Conservation (phyloP, 1,140 invertebrate genomes). For the Vanessa atalanta region DNA sequence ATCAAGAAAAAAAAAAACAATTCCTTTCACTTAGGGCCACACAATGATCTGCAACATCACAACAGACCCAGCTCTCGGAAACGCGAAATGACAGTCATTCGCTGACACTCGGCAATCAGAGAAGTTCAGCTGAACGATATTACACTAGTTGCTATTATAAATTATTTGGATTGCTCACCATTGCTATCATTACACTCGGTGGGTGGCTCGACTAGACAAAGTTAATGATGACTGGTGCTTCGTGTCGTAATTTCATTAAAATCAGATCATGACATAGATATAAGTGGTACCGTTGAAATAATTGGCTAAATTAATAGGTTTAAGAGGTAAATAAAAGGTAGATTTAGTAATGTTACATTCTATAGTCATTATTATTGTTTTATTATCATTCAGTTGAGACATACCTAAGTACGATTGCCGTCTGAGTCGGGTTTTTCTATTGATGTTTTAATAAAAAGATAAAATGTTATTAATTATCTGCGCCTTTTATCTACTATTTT, state of each 20-base stretch:
- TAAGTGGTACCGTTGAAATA: not conserved
- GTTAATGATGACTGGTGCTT: constrained; percentile 38
- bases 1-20: not conserved
- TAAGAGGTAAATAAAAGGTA: constrained; percentile 11
- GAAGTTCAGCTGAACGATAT: constrained; percentile 33
- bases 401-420: too few species aligned
- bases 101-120: constrained; percentile 39
- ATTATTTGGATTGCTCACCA: constrained; percentile 44
- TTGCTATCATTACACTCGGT: constrained; percentile 47
- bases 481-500: too few species aligned
- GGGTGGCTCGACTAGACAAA: constrained; percentile 46
- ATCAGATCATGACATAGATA: constrained; percentile 35
- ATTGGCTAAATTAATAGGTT: constrained; percentile 21
- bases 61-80: constrained; percentile 28
- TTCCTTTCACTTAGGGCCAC: constrained; percentile 18
- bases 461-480: too few species aligned
- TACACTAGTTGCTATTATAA: constrained; percentile 41
- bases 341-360: not conserved
- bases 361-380: not conserved
- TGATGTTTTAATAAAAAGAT: too few species aligned
- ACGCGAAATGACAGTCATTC: constrained; percentile 52
- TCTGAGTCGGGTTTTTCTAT: too few species aligned
- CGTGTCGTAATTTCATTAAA: constrained; percentile 38
- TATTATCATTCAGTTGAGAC: not conserved
- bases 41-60: constrained; percentile 16